Base-by-base conservation (phyloP, 2,888 invertebrate species). In the Mellilla xanthometata region DNA sequence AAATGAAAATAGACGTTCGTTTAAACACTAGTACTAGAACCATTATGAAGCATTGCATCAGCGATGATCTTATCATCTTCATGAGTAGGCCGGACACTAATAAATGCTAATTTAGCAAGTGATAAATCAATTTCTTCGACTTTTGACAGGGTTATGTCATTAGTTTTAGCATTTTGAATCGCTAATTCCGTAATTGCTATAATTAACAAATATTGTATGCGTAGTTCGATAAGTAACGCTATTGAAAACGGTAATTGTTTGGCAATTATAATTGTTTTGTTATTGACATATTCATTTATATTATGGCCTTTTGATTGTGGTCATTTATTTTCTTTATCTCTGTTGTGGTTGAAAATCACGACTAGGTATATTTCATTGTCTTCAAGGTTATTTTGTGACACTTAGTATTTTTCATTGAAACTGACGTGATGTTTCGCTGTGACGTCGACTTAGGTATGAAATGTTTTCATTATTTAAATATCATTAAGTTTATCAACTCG, bases 1-100 rank as follows among this genome's bases (percentile, higher is more conserved):
- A 24, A 7, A 2, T 7, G 7, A 24, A 7, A 24, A 5, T 7
- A 24, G 6, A 5, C 15, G 4, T 19, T n/a, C n/a, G 6, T 3
- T 19, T 19, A 6, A 19, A 19, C 4, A 5, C 15, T 19, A 19
- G 15, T 3, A 3, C 4, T 24, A 7, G 8, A 22, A 31, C 27
- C 40, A 56, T 47, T 52, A 49, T 46, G 19, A 38, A 42, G 32
- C 29, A 56, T 66, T 65, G 44, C 69, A 62, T 72, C 70, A 73
- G 50, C 61, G 57, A 56, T 60, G 60, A 60, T 56, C 52, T 52
- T 54, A 58, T 54, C 52, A 33, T n/a, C 42, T 13, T 15, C 39
- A 42, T 46, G 49, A 46, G 49, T 49, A 36, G 50, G 39, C 52
- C 47, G 50, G 46, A 39, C 49, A 7, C 24, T 51, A 54, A 43